Conservation (phyloP, 2,888 invertebrate species). For the Cephus pulcher region DNA sequence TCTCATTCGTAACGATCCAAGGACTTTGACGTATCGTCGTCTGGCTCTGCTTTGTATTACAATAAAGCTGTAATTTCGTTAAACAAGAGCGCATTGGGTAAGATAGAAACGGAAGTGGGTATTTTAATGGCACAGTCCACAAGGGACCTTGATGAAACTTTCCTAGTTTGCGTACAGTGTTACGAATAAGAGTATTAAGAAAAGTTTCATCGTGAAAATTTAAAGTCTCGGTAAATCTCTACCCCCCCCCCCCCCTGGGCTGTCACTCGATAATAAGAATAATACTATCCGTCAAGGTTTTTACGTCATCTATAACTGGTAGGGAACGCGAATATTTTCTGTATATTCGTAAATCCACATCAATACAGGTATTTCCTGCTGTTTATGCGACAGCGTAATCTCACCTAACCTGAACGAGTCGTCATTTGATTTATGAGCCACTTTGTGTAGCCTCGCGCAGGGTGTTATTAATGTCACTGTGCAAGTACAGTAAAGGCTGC, state of each 20-base stretch:
- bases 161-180: background rate
- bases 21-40: background rate
- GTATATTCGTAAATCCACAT: background rate
- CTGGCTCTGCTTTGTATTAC: background rate
- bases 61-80: background rate
- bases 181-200: background rate
- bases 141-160: background rate
- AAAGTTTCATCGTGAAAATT: background rate
- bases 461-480: background rate
- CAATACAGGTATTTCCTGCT: background rate
- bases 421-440: background rate
- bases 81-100: background rate
- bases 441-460: background rate
- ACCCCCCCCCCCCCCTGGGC: accelerated
- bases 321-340: background rate
- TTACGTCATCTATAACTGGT: background rate
- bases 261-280: background rate
- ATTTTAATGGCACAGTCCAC: background rate
- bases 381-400: background rate
- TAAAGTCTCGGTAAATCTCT: background rate
- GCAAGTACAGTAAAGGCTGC: background rate
- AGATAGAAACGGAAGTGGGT: background rate
- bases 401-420: background rate
- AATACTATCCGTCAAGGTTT: background rate
- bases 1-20: background rate